Evolutionary conservation across 2,113 vertebrate genomes (phyloP), one percentile per base, ranked within the genome.

Genomic region (Chauna torquata): DNA sequence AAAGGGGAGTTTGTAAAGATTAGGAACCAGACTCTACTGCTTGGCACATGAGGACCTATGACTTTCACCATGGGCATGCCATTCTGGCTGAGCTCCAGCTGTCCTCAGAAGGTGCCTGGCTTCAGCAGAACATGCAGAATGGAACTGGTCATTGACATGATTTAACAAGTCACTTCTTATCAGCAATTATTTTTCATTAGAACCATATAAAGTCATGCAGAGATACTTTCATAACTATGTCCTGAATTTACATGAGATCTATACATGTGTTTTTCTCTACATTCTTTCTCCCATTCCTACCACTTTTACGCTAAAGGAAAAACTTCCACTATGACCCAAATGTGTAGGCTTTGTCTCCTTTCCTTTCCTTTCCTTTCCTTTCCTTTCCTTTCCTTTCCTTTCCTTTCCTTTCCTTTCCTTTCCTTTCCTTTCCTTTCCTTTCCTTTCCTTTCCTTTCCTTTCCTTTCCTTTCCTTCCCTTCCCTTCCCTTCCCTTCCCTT

Each of bases 71-170:
- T 0, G 6, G 82, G 94, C 93, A 92, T 24, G 28, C 58, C 88
- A 86, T 47, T 55, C 88, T 96, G 82, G 64, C 88, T 93, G 64
- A 92, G 92, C 45, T 96, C 92, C 95, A 93, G 82, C 88, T 96
- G 68, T 95, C 90, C 90, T 96, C 85, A 93, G 82, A 95, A 78
- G 6, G 42, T 90, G 82, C 55, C 68, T 92, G 85, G 59, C 93
- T 96, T 96, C 84, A 96, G 87, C 66, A 88, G 88, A 88, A 95
- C 30, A 87, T 16, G 68, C 45, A 58, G 42, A 96, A 96, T 69
- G 79, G n/a, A 64, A 75, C 47, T 88, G 92, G 90, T 95, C 94
- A 96, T 52, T 94, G 95, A 93, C 79, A 96, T 76, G 96, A 78
- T 95, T 96, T 93, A 86, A 88, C 45, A 50, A 95, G 84, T 95